A percentile compares a stretch with the other conserved stretches of the same genome.
Conservation (phyloP, 2,797 vertebrate species). For the Silurus aristotelis region DNA sequence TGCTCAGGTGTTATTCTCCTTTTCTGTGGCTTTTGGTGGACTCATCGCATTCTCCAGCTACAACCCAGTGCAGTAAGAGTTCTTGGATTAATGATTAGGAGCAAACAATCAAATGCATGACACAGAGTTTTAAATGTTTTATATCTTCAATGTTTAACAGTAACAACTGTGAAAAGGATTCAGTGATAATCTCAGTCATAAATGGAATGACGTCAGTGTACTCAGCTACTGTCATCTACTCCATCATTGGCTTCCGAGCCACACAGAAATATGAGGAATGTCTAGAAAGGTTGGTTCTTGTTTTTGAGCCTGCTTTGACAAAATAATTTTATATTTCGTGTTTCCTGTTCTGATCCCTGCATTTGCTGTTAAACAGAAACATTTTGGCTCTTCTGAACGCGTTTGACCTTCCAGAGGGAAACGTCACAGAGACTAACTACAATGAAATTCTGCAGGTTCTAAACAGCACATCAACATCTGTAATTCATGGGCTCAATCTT, state of each 20-base stretch:
- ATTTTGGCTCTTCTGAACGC: constrained; percentile 83
- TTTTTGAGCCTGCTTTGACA: neutral
- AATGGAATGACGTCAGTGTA: constrained; percentile 91
- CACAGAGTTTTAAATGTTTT: neutral
- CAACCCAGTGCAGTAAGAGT: constrained; percentile 91
- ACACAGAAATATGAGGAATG: constrained; percentile 85
- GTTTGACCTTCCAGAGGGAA: constrained; percentile 84
- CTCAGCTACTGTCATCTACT: constrained; percentile 89
- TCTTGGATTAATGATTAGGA: too few relatives aligned
- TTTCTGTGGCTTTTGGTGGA: constrained; percentile 93
- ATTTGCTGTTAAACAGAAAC: constrained; percentile 74
- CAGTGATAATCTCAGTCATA: constrained; percentile 85
- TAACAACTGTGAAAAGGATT: constrained; percentile 93
- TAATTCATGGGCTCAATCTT: constrained; percentile 71
- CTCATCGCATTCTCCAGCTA: constrained; percentile 98
- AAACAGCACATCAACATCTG: constrained; percentile 66
- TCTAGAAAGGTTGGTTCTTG: constrained; percentile 50
- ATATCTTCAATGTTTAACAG: constrained; percentile 64
- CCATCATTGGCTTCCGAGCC: constrained; percentile 94
- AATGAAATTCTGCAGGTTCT: constrained; percentile 58
- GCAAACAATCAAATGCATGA: neutral
- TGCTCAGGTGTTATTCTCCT: constrained; percentile 93
- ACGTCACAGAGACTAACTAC: constrained; percentile 84
- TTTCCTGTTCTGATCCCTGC: neutral
- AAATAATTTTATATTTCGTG: neutral